phyloP scores from a whole-genome alignment of 2,797 vertebrate genomes.

The Aplochiton taeniatus region DNA sequence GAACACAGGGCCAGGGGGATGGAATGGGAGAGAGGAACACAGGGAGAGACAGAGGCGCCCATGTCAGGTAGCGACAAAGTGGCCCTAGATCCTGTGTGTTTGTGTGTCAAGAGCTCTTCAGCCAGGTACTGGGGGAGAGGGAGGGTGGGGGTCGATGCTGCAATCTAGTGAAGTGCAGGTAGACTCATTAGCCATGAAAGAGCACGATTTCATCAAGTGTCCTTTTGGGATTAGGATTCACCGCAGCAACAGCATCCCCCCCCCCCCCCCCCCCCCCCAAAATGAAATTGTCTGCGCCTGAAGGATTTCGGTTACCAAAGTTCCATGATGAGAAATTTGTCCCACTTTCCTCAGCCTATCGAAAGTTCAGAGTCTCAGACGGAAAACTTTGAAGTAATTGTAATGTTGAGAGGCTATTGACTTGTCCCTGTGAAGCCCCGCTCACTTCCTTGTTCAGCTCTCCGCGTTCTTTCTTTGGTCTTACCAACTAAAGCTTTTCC shows the following conservation, averaged over 20 bases:
- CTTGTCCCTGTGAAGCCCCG: no score
- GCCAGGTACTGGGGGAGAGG: slow-evolving; percentile 37
- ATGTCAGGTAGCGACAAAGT: slow-evolving; percentile 13
- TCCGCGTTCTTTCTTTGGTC: no score
- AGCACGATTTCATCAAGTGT: slow-evolving; percentile 66
- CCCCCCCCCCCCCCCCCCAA: slow-evolving; percentile 47
- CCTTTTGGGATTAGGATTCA: slow-evolving; percentile 56
- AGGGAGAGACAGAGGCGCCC: background rate
- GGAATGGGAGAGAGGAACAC: background rate
- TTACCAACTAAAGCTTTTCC: background rate
- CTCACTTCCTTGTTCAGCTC: no score
- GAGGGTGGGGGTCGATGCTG: slow-evolving; percentile 60
- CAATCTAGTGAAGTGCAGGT: slow-evolving; percentile 68
- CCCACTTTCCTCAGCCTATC: slow-evolving; percentile 62
- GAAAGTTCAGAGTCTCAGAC: slow-evolving; percentile 47
- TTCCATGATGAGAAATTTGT: slow-evolving; percentile 61
- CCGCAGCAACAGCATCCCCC: no score
- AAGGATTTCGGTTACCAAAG: slow-evolving; percentile 57
- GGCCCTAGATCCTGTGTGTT: slow-evolving; percentile 18
- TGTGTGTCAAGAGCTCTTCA: slow-evolving; percentile 54
- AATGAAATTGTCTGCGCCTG: slow-evolving; percentile 58
- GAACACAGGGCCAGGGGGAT: slow-evolving; percentile 7
- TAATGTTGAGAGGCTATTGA: slow-evolving; percentile 58
- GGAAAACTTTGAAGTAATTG: slow-evolving; percentile 12
- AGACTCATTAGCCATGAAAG: slow-evolving; percentile 63